Evolutionary conservation across 2,888 invertebrate species (phyloP), one percentile per base, ranked within the genome.

Genomic region (Cataglyphis altisquamis): DNA sequence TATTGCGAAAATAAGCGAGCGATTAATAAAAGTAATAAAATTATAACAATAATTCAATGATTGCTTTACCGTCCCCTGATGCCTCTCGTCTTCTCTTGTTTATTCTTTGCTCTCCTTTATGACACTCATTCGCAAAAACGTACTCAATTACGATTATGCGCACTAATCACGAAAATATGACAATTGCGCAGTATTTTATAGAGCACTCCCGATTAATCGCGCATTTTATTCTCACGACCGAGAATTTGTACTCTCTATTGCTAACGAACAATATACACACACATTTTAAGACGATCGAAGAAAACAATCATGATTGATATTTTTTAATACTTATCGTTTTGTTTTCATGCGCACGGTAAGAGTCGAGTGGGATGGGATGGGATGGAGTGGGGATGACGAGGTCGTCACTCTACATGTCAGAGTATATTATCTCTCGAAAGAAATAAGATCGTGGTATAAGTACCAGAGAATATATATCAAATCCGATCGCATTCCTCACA

Each of bases 11-110:
- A 48, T 52, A n/a, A 52, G 8, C 2, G 18, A 18, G 18, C 6
- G n/a, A 52, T n/a, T 52, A 52, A 52, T 52, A n/a, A 52, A 8
- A 52, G n/a, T 52, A n/a, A 52, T 52, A n/a, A 52, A 52, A 52
- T n/a, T 52, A 48, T 48, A 52, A 8, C n/a, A n/a, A 52, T 52
- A n/a, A 8, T 8, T n/a, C 8, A 52, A 52, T 48, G 15, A 48
- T 48, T 45, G 15, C 15, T 45, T 4, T 5, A 18, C 18, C 18
- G 18, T 45, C 15, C 4, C 15, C 15, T 18, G 5, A 48, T 48
- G 45, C 18, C 45, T 18, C n/a, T 52, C 2, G 1, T 52, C 10
- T 8, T n/a, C 8, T n/a, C n/a, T n/a, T 4, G 36, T 36, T 52
- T 52, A n/a, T n/a, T n/a, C 52, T 52, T n/a, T 52, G n/a, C 48